These are phyloP conservation scores for Dromiciops gliroides DNA, from an alignment of 2,113 vertebrate species.

Conservation along the genomic window DNA sequence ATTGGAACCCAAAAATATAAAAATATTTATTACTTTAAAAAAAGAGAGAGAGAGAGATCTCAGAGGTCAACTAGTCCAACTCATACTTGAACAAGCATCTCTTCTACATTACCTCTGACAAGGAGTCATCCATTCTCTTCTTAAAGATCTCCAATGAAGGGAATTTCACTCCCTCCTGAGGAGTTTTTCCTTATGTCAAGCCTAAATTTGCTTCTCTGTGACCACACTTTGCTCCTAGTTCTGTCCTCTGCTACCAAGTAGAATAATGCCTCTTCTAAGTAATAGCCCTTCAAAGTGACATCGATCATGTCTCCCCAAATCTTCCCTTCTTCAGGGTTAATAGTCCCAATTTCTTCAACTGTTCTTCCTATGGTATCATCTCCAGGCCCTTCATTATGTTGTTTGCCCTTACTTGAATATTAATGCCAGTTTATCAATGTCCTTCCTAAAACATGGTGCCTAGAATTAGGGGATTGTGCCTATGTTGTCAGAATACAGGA, in stretches of 20 bases:
- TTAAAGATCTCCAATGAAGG: neutral
- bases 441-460: neutral
- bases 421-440: neutral
- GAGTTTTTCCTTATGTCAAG: neutral
- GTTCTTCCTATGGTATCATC: neutral
- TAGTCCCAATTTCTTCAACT: neutral
- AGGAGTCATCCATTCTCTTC: neutral
- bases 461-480: neutral
- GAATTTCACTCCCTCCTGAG: neutral
- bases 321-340: neutral
- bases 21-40: too few relatives aligned
- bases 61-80: neutral
- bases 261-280: neutral
- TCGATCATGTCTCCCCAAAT: neutral
- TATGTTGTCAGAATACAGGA: neutral
- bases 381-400: neutral
- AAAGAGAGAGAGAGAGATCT: neutral
- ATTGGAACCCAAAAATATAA: too few relatives aligned
- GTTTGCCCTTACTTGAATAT: neutral
- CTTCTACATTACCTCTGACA: neutral
- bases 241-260: neutral
- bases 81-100: neutral
- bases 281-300: neutral
- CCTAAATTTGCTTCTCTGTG: neutral
- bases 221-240: neutral